Percentiles rank a stretch among this genome's conserved stretches.
Conservation (phyloP, 2,113 vertebrate genomes). For the Heptranchias perlo region DNA sequence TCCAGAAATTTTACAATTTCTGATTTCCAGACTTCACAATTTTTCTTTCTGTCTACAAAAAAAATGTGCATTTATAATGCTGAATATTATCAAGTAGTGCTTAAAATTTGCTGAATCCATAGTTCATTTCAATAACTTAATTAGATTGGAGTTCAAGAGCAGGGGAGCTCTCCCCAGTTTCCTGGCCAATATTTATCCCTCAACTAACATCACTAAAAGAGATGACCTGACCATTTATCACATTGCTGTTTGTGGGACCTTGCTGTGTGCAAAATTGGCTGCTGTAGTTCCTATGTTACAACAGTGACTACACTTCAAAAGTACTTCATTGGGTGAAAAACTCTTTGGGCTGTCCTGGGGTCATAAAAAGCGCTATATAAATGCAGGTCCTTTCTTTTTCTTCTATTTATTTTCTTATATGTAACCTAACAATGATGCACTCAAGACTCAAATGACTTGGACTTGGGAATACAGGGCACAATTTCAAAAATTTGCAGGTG, state of each 20-base stretch:
- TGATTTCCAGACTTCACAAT: not conserved
- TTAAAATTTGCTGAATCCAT: not conserved
- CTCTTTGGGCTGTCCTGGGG: not conserved
- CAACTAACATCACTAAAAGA: not conserved
- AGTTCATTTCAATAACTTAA: not conserved
- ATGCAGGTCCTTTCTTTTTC: not conserved
- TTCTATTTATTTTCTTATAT: not conserved
- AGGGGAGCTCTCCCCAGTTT: not conserved
- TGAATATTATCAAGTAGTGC: not conserved
- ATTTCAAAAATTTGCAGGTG: too few species aligned
- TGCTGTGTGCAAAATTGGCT: not conserved
- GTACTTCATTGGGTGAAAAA: not conserved
- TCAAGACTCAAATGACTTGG: not conserved
- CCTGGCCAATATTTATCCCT: not conserved
- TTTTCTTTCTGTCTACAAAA: not conserved
- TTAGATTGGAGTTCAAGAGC: not conserved
- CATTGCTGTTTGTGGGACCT: not conserved
- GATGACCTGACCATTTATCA: not conserved
- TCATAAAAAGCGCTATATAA: not conserved
- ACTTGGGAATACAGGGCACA: too few species aligned
- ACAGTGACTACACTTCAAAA: too few species aligned
- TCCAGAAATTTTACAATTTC: not conserved
- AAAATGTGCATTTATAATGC: not conserved
- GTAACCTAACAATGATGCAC: not conserved
- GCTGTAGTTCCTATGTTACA: not conserved